Evolutionary conservation across 2,113 vertebrate genomes (phyloP), one percentile per base, ranked within the genome.

Genomic region (Daphoenositta chrysoptera): DNA sequence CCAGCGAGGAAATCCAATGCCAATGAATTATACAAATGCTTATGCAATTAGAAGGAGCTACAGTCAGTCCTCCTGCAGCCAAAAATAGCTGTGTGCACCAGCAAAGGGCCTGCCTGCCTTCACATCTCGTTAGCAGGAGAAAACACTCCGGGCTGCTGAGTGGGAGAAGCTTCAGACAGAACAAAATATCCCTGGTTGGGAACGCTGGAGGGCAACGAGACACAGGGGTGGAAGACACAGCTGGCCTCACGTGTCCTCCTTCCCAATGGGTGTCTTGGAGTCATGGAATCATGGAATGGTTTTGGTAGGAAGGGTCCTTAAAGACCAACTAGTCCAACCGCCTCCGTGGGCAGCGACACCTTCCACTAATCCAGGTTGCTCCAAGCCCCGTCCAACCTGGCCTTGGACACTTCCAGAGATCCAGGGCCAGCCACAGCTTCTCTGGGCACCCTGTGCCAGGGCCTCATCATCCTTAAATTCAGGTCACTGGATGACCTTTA

Each of bases 11-110:
- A 86, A 95, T 17, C 51, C 63, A 64, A 56, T 7, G 64, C 87
- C 84, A 87, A 47, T 83, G 82, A 96, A 96, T 96, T 96, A 93
- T 93, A 93, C 80, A 97, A 94, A 95, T 61, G 79, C 96, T 96
- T 95, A 84, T 96, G 93, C 88, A 95, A 96, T 97, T 95, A 90
- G 37, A 95, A 94, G 90, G 80, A 90, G 92, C 76, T 83, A 70
- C 70, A 95, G 85, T 77, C 92, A 86, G 85, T 75, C 57, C 90
- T 96, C 26, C 75, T 35, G 85, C 68, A 81, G 94, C 86, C 94
- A 53, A 81, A 95, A 96, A 94, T 92, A 96, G 86, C 77, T 90
- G 68, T 2, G 20, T 58, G 80, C 93, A 96, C 75, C 83, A 93
- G 83, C 86, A 39, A 92, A 95, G 86, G 88, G 57, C 86, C 89